Evolutionary conservation across 2,797 vertebrate genomes (phyloP).

Genomic region (Pipistrellus pygmaeus): DNA sequence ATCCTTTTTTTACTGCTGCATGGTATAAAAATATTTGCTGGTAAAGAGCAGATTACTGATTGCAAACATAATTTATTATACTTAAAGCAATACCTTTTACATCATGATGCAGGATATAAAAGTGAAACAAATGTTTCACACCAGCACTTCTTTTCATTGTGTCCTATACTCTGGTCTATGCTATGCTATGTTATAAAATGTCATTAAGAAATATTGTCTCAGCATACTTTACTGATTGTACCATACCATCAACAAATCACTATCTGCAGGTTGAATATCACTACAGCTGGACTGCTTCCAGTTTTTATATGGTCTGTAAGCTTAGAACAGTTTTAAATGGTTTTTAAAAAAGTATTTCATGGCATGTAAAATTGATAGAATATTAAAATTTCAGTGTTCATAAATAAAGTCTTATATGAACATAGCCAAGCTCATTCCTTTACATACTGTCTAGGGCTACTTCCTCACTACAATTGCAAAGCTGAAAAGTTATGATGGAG

Average conservation of each 20-base stretch:
- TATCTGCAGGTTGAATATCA: neutral
- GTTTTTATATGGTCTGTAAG: neutral
- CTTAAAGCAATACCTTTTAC: neutral
- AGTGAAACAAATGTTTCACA: neutral
- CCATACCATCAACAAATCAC: neutral
- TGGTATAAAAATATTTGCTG: neutral
- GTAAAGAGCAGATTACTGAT: neutral
- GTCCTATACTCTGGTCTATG: neutral
- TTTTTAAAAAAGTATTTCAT: neutral
- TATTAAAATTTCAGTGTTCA: neutral
- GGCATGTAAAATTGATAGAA: neutral
- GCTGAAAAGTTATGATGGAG: neutral
- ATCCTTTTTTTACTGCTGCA: no score
- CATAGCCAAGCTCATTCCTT: neutral
- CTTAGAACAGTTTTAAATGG: neutral
- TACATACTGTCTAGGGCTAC: neutral
- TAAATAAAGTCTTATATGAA: neutral
- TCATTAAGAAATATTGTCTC: neutral
- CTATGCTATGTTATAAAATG: no score
- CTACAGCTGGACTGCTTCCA: neutral
- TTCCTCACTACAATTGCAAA: neutral
- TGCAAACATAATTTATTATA: neutral
- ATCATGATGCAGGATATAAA: neutral
- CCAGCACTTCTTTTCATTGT: neutral
- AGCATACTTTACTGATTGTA: neutral